These are phyloP conservation scores for Sciurus niger DNA, from an alignment of 2,113 vertebrate genomes.

Conservation along the genomic window DNA sequence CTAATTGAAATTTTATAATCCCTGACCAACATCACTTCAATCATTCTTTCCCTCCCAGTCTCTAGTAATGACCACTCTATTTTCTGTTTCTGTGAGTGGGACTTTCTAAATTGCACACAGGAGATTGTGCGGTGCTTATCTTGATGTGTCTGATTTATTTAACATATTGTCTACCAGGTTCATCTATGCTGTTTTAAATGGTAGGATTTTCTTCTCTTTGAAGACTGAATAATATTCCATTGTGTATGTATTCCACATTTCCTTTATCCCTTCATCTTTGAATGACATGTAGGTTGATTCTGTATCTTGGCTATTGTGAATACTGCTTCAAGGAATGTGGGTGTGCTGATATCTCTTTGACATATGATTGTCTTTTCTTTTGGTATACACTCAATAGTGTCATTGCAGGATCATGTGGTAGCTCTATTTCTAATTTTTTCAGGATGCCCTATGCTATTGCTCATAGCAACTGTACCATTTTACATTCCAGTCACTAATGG, in stretches of 20 bases:
- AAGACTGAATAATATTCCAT: not conserved
- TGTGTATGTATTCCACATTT: not conserved
- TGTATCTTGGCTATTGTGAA: not conserved
- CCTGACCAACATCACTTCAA: not conserved
- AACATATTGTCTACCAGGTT: not conserved
- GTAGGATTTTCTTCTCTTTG: not conserved
- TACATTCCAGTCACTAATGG: not conserved
- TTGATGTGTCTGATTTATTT: not conserved
- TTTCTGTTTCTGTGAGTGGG: not conserved
- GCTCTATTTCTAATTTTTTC: not conserved
- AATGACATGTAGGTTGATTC: not conserved
- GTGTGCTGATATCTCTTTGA: no score
- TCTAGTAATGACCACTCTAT: not conserved
- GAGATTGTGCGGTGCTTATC: not conserved
- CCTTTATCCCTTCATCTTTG: not conserved
- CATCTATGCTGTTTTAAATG: not conserved
- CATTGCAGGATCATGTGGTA: not conserved
- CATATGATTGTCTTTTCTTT: not conserved
- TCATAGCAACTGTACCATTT: not conserved
- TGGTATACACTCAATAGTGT: not conserved
- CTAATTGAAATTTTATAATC: not conserved
- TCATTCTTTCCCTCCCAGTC: fast-evolving
- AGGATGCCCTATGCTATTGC: not conserved
- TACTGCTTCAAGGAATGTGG: not conserved
- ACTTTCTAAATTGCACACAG: not conserved